A percentile compares a stretch with the other conserved stretches of the same genome.
These are phyloP conservation scores for Antrozous pallidus DNA, from an alignment of 2,797 vertebrate genomes.

Conservation along the genomic window DNA sequence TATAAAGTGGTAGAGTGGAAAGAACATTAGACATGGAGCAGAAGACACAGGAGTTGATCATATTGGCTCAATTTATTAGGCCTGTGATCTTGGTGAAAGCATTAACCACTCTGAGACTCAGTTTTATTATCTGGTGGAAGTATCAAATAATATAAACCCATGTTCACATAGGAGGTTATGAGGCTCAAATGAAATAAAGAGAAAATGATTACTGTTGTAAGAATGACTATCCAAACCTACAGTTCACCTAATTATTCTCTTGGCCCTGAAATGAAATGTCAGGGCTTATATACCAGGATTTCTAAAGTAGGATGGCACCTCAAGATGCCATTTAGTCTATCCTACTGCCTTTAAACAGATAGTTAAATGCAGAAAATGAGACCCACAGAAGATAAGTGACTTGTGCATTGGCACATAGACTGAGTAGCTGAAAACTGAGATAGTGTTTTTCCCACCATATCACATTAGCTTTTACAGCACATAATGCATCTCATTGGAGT, in stretches of 20 bases:
- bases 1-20: background rate
- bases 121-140: constrained; percentile 8
- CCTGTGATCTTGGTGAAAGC: background rate
- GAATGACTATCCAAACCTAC: background rate
- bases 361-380: background rate
- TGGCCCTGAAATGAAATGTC: background rate
- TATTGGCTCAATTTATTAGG: background rate
- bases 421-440: background rate
- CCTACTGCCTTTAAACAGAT: background rate
- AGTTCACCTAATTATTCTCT: background rate
- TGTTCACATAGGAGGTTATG: background rate
- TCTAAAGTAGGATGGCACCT: background rate
- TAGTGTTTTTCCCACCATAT: background rate
- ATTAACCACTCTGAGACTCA: background rate
- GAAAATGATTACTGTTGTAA: background rate
- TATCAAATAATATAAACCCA: background rate
- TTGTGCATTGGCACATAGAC: background rate
- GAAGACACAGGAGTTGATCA: background rate
- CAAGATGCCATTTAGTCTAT: background rate
- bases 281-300: background rate
- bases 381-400: background rate
- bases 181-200: background rate
- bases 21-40: background rate
- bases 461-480: background rate
- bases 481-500: background rate